A percentile compares a stretch with the other conserved stretches of the same genome.
Evolutionary conservation across 2,113 vertebrate genomes (phyloP).

Genomic region (Phaetusa simplex): DNA sequence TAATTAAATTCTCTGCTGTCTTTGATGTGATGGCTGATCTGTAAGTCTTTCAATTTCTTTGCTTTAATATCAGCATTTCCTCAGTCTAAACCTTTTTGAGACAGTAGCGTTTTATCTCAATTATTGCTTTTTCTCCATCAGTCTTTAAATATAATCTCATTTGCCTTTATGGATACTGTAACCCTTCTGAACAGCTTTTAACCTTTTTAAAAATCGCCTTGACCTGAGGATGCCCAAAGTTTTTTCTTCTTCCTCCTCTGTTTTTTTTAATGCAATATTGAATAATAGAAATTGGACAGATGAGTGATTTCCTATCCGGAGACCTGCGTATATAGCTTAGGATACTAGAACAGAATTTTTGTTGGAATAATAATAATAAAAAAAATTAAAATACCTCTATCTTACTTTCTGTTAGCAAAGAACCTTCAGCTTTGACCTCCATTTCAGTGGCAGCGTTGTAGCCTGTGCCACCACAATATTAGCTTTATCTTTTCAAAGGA

Average conservation of each 20-base stretch:
- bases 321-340: background rate
- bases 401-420: slow-evolving; percentile 61
- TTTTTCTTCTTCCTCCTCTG: slow-evolving; percentile 58
- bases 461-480: slow-evolving; percentile 60
- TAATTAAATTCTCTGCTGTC: slow-evolving; percentile 61
- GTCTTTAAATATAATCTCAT: slow-evolving; percentile 85
- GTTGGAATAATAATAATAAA: slow-evolving; percentile 54
- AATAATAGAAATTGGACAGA: slow-evolving; percentile 73
- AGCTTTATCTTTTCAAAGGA: slow-evolving; percentile 71
- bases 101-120: slow-evolving; percentile 79
- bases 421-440: slow-evolving; percentile 81
- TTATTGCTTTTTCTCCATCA: slow-evolving; percentile 79
- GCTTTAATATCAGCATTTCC: slow-evolving; percentile 67
- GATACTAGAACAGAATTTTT: slow-evolving; percentile 53
- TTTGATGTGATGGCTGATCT: slow-evolving; percentile 68
- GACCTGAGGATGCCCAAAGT: slow-evolving; percentile 80
- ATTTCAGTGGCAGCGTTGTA: slow-evolving; percentile 71
- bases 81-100: slow-evolving; percentile 70
- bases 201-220: slow-evolving; percentile 82
- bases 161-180: slow-evolving; percentile 81
- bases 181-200: slow-evolving; percentile 86
- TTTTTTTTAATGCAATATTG: slow-evolving; percentile 72
- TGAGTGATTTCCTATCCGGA: slow-evolving; percentile 51
- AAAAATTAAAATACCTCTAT: slow-evolving; percentile 62
- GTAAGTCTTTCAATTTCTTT: slow-evolving; percentile 72